phyloP scores from a whole-genome alignment of 2,888 invertebrate genomes.

The Melolontha melolontha region DNA sequence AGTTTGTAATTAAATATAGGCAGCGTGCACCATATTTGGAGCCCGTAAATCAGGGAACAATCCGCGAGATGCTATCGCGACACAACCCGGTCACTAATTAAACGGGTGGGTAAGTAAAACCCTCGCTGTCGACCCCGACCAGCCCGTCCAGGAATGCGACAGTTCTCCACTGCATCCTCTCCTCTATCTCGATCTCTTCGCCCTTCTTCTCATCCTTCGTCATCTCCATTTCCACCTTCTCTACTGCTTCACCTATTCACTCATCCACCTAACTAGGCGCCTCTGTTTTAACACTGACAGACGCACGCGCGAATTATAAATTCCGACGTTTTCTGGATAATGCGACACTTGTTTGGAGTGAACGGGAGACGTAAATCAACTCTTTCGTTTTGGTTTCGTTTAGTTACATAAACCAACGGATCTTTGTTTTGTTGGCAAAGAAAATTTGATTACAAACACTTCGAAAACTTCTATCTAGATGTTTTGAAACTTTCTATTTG shows the following conservation, averaged over 20 bases:
- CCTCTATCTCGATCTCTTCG: slow-evolving; percentile 11
- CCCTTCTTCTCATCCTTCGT: slow-evolving; percentile 25
- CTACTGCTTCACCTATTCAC: slow-evolving; percentile 24
- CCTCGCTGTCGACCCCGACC: slow-evolving; percentile 42
- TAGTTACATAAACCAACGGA: too few species aligned
- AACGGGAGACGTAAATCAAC: slow-evolving; percentile 19
- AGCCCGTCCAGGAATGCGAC: slow-evolving; percentile 41
- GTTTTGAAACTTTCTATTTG: too few species aligned
- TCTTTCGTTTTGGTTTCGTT: not conserved
- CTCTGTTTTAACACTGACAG: slow-evolving; percentile 24
- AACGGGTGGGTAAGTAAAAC: slow-evolving; percentile 42
- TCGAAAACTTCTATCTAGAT: too few species aligned
- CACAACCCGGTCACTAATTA: slow-evolving; percentile 46
- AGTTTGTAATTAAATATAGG: slow-evolving; percentile 46
- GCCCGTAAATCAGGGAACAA: slow-evolving; percentile 48
- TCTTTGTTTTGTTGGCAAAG: too few species aligned
- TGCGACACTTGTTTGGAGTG: slow-evolving; percentile 29
- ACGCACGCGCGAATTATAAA: slow-evolving; percentile 41
- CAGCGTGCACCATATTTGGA: slow-evolving; percentile 47
- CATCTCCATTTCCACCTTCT: slow-evolving; percentile 25
- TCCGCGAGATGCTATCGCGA: slow-evolving; percentile 53
- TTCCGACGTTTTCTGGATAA: slow-evolving; percentile 29
- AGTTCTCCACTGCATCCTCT: slow-evolving; percentile 28
- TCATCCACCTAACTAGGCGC: slow-evolving; percentile 29
- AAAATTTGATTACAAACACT: too few species aligned